Conservation (phyloP, 2,797 vertebrate genomes). For the Pseudomugil gertrudae region DNA sequence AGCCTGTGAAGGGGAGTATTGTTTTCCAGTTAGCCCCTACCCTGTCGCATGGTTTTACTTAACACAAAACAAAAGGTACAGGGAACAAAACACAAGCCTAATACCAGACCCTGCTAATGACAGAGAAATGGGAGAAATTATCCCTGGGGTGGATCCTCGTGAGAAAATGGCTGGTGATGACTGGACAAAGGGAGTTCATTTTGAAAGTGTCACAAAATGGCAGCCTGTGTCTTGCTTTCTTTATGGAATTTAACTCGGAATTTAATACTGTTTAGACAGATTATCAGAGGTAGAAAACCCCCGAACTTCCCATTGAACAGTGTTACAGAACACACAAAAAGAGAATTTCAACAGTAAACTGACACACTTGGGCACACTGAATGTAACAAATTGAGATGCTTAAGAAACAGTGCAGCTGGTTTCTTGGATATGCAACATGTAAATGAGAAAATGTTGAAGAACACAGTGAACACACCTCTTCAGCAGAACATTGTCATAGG, state of each 20-base stretch:
- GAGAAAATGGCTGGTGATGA: conserved; percentile 79
- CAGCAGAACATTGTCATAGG: conserved; percentile 74
- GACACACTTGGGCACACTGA: conserved; percentile 20
- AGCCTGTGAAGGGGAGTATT: conserved; percentile 81
- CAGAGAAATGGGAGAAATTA: conserved; percentile 81
- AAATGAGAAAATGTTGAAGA: conserved; percentile 23
- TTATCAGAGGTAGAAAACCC: no score
- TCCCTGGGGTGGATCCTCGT: conserved; percentile 80
- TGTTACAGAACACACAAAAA: neutral
- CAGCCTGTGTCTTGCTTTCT: conserved; percentile 65
- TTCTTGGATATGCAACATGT: conserved; percentile 20
- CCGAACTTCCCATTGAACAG: neutral
- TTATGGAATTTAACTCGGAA: conserved; percentile 5
- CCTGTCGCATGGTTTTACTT: conserved; percentile 83
- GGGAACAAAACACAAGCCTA: conserved; percentile 79
- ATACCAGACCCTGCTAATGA: conserved; percentile 77
- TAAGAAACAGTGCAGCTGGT: conserved; percentile 27
- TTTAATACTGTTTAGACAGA: conserved; percentile 9
- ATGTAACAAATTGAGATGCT: conserved; percentile 6
- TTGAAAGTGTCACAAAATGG: conserved; percentile 79
- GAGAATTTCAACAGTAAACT: neutral
- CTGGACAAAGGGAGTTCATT: conserved; percentile 79
- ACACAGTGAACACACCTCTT: conserved; percentile 70
- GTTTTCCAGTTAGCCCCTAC: conserved; percentile 80
- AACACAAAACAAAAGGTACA: conserved; percentile 82